A percentile compares a stretch with the other conserved stretches of the same genome.
Conservation (phyloP, 2,797 vertebrate species). For the Artibeus jamaicensis region DNA sequence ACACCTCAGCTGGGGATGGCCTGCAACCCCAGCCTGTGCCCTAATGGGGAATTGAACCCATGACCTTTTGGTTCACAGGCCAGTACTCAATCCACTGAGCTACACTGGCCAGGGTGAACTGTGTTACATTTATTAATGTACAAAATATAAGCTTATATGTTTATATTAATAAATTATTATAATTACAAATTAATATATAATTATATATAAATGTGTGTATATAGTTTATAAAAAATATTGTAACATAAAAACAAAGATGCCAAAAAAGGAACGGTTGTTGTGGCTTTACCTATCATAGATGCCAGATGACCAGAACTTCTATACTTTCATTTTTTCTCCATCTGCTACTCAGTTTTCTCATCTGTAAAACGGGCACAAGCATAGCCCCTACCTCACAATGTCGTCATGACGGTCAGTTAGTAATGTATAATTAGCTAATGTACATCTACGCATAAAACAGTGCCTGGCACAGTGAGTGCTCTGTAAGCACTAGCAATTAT, state of each 20-base stretch:
- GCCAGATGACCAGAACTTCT: not conserved
- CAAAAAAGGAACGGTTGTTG: not conserved
- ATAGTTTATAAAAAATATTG: not conserved
- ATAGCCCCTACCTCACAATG: not conserved
- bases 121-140: not conserved
- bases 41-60: too few species aligned
- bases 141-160: not conserved
- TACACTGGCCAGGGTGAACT: too few species aligned
- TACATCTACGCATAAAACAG: not conserved
- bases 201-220: not conserved
- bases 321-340: not conserved
- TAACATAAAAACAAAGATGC: not conserved
- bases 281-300: not conserved
- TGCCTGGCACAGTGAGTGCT: not conserved
- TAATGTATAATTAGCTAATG: not conserved
- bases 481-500: not conserved
- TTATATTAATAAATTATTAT: not conserved
- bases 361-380: not conserved
- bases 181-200: not conserved
- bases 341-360: not conserved
- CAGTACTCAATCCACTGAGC: too few species aligned
- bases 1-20: too few species aligned
- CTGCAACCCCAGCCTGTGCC: too few species aligned
- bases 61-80: too few species aligned
- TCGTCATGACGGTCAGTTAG: not conserved